phyloP scores from a whole-genome alignment of 2,113 vertebrate species.

The Astur gentilis region DNA sequence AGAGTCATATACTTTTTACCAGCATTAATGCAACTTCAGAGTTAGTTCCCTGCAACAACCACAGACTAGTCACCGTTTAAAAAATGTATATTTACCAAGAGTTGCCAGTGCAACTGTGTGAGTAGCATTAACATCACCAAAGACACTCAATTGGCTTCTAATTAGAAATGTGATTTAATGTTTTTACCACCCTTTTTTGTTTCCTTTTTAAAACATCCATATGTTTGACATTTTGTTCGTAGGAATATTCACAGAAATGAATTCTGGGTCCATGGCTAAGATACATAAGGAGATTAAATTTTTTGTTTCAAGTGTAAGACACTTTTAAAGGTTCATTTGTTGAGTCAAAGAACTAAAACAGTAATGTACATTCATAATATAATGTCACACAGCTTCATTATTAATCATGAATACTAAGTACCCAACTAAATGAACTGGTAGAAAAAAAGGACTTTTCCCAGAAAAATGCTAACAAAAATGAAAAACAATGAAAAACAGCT shows the following conservation, averaged over 20 bases:
- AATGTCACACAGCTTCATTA: not conserved
- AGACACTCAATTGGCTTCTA: not conserved
- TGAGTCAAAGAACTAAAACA: not conserved
- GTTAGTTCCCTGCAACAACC: not conserved
- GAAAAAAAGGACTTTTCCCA: not conserved
- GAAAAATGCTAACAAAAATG: not conserved
- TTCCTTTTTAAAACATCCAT: conserved; percentile 22
- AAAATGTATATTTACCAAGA: not conserved
- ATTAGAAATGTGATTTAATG: conserved; percentile 24
- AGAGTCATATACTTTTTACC: not conserved
- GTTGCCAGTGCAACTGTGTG: not conserved
- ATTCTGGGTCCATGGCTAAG: not conserved
- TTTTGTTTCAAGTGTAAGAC: not conserved
- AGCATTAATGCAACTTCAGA: not conserved
- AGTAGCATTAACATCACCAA: not conserved
- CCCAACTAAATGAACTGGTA: not conserved
- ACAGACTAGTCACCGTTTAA: not conserved
- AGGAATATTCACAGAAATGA: not conserved
- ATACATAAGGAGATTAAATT: not conserved
- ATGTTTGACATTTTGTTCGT: conserved; percentile 18
- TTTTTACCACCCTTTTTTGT: not conserved
- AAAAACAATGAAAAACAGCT: not conserved
- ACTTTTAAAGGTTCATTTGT: not conserved
- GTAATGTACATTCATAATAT: not conserved
- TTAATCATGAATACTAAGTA: not conserved